Conservation (phyloP, 64 coral and sea anemone genomes). For the Stylophora pistillata region DNA sequence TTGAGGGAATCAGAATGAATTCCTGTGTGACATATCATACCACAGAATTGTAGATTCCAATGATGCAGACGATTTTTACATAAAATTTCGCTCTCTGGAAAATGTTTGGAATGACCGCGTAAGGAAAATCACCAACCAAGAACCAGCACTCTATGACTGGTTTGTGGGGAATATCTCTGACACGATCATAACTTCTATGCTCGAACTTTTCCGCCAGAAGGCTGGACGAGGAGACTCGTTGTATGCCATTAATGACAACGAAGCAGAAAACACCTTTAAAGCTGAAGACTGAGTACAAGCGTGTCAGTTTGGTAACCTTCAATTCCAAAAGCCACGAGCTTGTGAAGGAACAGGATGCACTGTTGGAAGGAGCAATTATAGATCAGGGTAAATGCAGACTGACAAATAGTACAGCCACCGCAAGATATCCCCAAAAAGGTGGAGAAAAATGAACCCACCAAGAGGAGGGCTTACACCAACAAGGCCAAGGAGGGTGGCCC, state of each 20-base stretch:
- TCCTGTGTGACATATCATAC: constrained; percentile 22
- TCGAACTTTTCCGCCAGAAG: not conserved
- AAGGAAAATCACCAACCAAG: constrained; percentile 23
- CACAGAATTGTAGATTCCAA: constrained; percentile 38
- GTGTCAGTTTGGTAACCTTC: constrained; percentile 21
- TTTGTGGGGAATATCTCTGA: constrained; percentile 38
- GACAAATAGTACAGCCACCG: constrained; percentile 7
- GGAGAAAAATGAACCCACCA: constrained; percentile 40
- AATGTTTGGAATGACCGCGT: constrained; percentile 41
- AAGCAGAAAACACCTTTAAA: constrained; percentile 43
- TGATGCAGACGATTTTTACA: constrained; percentile 15
- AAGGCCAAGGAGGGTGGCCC: constrained; percentile 47
- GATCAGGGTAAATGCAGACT: constrained; percentile 35
- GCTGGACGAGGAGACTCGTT: constrained; percentile 36
- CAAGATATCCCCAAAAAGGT: constrained; percentile 12
- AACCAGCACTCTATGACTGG: constrained; percentile 55
- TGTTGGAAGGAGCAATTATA: constrained; percentile 32
- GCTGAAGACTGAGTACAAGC: constrained; percentile 19
- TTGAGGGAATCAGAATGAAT: not conserved
- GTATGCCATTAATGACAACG: constrained; percentile 43
- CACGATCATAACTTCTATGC: constrained; percentile 32
- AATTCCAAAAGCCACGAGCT: constrained; percentile 16
- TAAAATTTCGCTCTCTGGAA: constrained; percentile 33
- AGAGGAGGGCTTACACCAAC: constrained; percentile 27
- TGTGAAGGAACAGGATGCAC: constrained; percentile 48